These are phyloP conservation scores for Bellardia pandia DNA, from an alignment of 2,888 invertebrate genomes.

Conservation along the genomic window DNA sequence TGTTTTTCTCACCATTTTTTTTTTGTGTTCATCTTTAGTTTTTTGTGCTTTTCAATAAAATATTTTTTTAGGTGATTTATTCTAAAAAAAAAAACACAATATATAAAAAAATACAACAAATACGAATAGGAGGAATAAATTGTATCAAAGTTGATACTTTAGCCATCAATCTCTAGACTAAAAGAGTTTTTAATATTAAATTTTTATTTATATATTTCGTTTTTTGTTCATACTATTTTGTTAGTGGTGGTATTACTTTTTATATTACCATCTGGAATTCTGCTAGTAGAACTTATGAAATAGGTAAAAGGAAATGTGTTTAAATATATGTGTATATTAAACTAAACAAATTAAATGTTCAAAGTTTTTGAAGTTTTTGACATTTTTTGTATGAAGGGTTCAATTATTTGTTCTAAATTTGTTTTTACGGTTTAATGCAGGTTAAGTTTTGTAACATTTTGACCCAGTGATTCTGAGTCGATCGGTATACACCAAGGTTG, in stretches of 20 bases:
- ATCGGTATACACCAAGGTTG: too few relatives aligned
- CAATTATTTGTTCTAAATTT: too few relatives aligned
- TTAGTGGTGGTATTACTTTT: background rate
- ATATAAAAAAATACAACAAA: conserved; percentile 1
- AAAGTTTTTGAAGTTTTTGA: background rate
- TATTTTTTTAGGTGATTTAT: conserved; percentile 73
- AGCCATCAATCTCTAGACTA: conserved; percentile 49
- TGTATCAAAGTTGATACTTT: conserved; percentile 52
- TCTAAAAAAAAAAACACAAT: conserved; percentile 41
- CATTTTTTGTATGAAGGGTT: too few relatives aligned
- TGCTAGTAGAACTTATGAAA: background rate
- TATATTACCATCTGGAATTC: background rate
- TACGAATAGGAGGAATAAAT: conserved; percentile 44
- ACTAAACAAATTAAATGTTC: background rate
- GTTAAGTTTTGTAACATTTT: too few relatives aligned
- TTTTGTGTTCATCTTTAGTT: conserved; percentile 2
- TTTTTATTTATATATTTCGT: conserved; percentile 22
- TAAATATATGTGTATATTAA: background rate
- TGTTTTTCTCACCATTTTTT: background rate
- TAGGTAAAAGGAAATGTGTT: background rate
- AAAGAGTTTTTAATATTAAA: conserved; percentile 58
- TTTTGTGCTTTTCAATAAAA: conserved; percentile 61
- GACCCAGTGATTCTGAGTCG: too few relatives aligned
- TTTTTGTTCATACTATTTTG: background rate
- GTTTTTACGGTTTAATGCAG: too few relatives aligned